These are phyloP conservation scores for Pantala flavescens DNA, from an alignment of 1,140 invertebrate genomes.

Conservation along the genomic window DNA sequence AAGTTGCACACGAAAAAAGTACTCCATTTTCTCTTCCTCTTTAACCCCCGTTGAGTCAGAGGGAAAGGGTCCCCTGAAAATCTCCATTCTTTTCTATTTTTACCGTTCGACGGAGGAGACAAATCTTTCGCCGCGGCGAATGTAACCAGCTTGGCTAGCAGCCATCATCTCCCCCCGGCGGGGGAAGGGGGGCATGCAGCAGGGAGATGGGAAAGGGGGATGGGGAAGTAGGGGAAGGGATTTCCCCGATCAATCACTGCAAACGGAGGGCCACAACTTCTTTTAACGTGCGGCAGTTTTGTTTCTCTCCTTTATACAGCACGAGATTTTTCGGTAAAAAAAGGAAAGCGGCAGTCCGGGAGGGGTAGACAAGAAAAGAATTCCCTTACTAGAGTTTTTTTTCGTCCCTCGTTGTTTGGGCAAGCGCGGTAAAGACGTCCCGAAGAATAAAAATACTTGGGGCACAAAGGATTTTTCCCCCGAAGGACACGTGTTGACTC, in stretches of 20 bases:
- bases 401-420: neutral
- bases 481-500: too few relatives aligned
- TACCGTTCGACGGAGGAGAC: conserved; percentile 1
- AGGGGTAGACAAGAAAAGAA: too few relatives aligned
- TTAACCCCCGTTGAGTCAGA: too few relatives aligned
- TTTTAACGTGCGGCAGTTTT: conserved; percentile 1
- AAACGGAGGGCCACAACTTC: neutral
- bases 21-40: too few relatives aligned
- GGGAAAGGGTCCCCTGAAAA: too few relatives aligned
- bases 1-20: too few relatives aligned
- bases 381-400: neutral
- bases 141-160: conserved; percentile 1
- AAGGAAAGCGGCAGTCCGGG: neutral
- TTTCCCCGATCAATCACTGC: conserved; percentile 3
- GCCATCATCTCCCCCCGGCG: neutral
- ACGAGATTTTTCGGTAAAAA: neutral
- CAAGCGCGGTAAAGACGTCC: neutral
- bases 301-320: neutral
- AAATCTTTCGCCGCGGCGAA: conserved; percentile 7
- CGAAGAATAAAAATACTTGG: too few relatives aligned
- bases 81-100: conserved; percentile 4
- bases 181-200: neutral
- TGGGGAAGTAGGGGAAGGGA: neutral
- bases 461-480: too few relatives aligned
- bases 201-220: neutral